phyloP scores from a whole-genome alignment of 2,888 invertebrate species.

The Trichopria drosophilae region DNA sequence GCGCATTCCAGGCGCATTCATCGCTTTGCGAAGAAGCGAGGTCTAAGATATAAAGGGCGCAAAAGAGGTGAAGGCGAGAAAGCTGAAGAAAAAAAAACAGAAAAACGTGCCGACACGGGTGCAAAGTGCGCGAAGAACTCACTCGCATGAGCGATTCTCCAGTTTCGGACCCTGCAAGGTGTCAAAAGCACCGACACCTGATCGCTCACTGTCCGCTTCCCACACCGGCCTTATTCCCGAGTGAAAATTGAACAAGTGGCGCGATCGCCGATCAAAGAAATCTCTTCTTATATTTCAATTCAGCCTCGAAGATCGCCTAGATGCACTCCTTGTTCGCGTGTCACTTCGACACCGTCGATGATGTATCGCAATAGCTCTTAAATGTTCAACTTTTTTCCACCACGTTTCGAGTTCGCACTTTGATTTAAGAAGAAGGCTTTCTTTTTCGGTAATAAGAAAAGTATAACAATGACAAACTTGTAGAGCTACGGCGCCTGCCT shows the following conservation, averaged over 20 bases:
- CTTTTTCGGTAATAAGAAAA: too few relatives aligned
- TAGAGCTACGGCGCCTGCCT: too few relatives aligned
- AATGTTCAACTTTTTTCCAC: too few relatives aligned
- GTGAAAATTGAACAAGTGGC: constrained; percentile 6
- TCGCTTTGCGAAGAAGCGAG: constrained; percentile 5
- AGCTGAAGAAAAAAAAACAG: constrained; percentile 20
- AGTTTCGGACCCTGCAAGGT: too few relatives aligned
- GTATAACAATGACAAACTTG: too few relatives aligned
- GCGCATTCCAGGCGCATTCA: constrained; percentile 11
- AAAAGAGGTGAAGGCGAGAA: constrained; percentile 9
- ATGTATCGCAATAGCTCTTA: too few relatives aligned
- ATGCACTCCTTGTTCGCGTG: too few relatives aligned
- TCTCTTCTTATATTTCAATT: constrained; percentile 20
- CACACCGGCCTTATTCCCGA: not conserved
- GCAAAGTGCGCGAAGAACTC: constrained; percentile 19
- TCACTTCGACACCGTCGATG: too few relatives aligned
- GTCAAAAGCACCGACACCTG: constrained; percentile 48
- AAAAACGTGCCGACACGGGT: constrained; percentile 17
- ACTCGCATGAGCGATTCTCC: too few relatives aligned
- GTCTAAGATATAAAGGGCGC: constrained; percentile 9
- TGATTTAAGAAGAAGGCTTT: too few relatives aligned
- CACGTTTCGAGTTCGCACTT: too few relatives aligned
- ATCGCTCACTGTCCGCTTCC: constrained; percentile 35
- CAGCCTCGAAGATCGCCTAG: too few relatives aligned
- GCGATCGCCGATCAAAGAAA: constrained; percentile 15